Base-by-base conservation (phyloP, 2,888 invertebrate species). In the Gortyna flavago region DNA sequence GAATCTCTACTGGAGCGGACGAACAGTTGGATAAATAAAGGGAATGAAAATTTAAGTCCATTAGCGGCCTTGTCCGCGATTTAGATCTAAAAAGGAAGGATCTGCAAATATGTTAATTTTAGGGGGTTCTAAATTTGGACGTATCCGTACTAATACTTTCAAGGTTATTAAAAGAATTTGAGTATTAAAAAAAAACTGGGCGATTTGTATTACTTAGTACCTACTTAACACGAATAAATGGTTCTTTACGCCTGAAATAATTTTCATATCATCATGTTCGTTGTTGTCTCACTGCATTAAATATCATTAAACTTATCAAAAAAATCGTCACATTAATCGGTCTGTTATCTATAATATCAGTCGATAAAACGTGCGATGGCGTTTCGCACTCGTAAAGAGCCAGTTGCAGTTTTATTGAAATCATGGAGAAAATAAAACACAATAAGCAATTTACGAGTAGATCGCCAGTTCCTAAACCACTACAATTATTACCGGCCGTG, bases 21-120 rank as follows among this genome's bases (percentile, higher is more conserved):
- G 61, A 79, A 69, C 70, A 74, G 67, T 81, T 75, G 72, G 65
- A 79, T 79, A 79, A 77, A 79, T 84, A 79, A 87, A 70, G 29
- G 59, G 44, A 85, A 87, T 85, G 76, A 83, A 79, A 85, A 84
- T 84, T 69, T 78, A 69, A 83, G 72, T 83, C 83, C 74, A 80
- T 88, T 84, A 81, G 77, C 75, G 64, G 64, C 65, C 69, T 67
- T 72, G 77, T 81, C 72, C 69, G 64, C 38, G 76, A 87, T 78
- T 80, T 71, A 32, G 74, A 80, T 77, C 80, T 75, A 32, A 77
- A 75, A 78, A 71, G 74, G 54, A 77, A 71, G 38, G n/a, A 69
- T 77, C 64, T 72, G 59, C n/a, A 72, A 62, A 78, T 75, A 78
- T 82, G 66, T 48, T 72, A 77, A 76, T 68, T 68, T 61, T 32